Base-by-base conservation (phyloP, 2,888 invertebrate genomes). In the Volucella bombylans region DNA sequence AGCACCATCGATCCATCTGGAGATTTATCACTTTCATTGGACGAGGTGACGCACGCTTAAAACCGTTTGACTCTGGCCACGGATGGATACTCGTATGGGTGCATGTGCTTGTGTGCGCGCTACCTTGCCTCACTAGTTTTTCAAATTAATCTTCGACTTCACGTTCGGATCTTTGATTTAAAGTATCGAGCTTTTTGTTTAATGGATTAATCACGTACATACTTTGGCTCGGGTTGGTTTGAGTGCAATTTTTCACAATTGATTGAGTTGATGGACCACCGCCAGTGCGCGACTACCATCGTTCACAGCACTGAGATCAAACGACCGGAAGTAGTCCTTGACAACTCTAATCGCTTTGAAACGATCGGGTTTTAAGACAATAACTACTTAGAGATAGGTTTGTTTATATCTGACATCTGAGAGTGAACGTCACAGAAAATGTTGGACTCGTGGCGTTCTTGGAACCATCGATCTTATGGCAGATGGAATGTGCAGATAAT, bases 251-350 rank as follows among this genome's bases (percentile, higher is more conserved):
- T 65, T 57, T 65, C 49, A 64, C 11, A 65, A 49, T 55, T 65
- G 65, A 74, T 74, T 50, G 65, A 65, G 64, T 74, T 57, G 73
- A 73, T 54, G 23, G 45, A 41, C 72, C 47, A 54, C 39, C 61
- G 11, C 45, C 31, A 12, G 50, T 31, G 31, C 31, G 31, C 31
- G 1, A 10, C n/a, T 15, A 47, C 1, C 50, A 12, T n/a, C 39
- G 31, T 4, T 31, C 6, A 31, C 31, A 14, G 15, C 8, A 39
- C 39, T 9, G 43, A 61, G 18, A 61, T 47, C 45, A 50, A 45
- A 15, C 54, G 54, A 15, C 72, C 73, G 73, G 73, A 73, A 73
- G 73, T 64, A 64, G 73, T 55, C 54, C 72, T 54, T 72, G 72
- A 54, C 10, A 1, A 39, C 15, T n/a, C 31, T 62, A 62, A 18